These are phyloP conservation scores for Nomada hirtipes DNA, from an alignment of 2,888 invertebrate genomes.

Conservation along the genomic window DNA sequence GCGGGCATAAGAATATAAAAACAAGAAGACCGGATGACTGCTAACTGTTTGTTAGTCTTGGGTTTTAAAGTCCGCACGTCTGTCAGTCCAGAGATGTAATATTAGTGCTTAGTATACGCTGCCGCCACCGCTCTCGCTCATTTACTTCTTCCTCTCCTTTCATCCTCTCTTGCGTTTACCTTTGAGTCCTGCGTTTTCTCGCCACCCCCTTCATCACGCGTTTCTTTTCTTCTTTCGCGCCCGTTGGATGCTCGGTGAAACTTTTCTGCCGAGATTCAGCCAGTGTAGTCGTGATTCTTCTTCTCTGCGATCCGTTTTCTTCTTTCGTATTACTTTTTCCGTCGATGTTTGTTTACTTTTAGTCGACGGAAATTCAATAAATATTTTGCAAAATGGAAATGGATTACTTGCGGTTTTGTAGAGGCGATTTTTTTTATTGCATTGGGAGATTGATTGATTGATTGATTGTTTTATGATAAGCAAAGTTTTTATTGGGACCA, in stretches of 20 bases:
- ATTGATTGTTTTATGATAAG: background rate
- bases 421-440: background rate
- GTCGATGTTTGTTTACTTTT: background rate
- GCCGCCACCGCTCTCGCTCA: constrained; percentile 76
- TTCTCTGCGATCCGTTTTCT: background rate
- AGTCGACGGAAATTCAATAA: background rate
- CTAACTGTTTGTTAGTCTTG: constrained; percentile 84
- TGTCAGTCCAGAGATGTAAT: constrained; percentile 84
- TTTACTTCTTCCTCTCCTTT: constrained; percentile 76
- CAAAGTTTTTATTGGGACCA: background rate
- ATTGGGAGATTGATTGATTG: background rate
- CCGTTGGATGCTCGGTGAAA: constrained; percentile 23
- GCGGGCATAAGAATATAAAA: constrained; percentile 82
- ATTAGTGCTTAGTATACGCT: constrained; percentile 82
- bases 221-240: background rate
- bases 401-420: background rate
- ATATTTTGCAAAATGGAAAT: background rate
- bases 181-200: constrained; percentile 21
- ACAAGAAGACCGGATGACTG: constrained; percentile 84
- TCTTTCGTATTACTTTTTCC: constrained; percentile 1
- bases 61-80: constrained; percentile 84
- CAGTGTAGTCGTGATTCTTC: background rate
- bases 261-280: background rate
- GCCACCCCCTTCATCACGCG: constrained; percentile 10
- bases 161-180: constrained; percentile 56